phyloP scores from a whole-genome alignment of 1,140 invertebrate genomes.

The Lepidostoma basale region DNA sequence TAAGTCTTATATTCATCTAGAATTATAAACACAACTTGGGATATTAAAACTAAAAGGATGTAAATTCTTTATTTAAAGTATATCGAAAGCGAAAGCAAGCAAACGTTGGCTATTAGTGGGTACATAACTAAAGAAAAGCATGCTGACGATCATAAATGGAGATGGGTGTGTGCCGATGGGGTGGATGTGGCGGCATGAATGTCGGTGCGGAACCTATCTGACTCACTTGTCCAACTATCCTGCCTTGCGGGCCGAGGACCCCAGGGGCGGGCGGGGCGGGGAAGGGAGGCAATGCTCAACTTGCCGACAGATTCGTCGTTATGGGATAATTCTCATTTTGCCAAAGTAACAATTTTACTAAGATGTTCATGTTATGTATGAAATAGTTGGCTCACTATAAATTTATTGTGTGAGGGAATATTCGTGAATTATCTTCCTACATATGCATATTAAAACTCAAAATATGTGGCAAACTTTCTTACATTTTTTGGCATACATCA shows the following conservation, averaged over 20 bases:
- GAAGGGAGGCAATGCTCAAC: constrained; percentile 9
- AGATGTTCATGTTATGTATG: not conserved
- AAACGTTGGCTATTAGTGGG: constrained; percentile 54
- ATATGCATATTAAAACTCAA: not conserved
- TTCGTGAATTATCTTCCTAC: constrained; percentile 8
- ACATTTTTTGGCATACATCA: not conserved
- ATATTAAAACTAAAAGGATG: constrained; percentile 11
- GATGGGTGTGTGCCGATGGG: constrained; percentile 18
- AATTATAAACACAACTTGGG: not conserved
- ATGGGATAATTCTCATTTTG: not conserved
- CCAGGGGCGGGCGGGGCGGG: constrained; percentile 13
- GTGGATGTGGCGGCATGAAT: not conserved
- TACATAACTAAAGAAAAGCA: constrained; percentile 30
- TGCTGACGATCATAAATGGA: constrained; percentile 27
- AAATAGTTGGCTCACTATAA: constrained; percentile 3
- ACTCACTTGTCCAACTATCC: constrained; percentile 45
- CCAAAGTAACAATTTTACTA: not conserved
- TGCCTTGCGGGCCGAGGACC: constrained; percentile 40
- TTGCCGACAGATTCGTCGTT: not conserved
- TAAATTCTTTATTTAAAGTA: constrained; percentile 44
- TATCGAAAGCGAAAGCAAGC: constrained; percentile 57
- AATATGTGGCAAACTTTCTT: constrained; percentile 4
- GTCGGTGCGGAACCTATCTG: constrained; percentile 45
- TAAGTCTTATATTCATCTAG: not conserved
- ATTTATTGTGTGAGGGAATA: constrained; percentile 8